Conservation (phyloP, 2,113 vertebrate species). For the Climacteris rufus region DNA sequence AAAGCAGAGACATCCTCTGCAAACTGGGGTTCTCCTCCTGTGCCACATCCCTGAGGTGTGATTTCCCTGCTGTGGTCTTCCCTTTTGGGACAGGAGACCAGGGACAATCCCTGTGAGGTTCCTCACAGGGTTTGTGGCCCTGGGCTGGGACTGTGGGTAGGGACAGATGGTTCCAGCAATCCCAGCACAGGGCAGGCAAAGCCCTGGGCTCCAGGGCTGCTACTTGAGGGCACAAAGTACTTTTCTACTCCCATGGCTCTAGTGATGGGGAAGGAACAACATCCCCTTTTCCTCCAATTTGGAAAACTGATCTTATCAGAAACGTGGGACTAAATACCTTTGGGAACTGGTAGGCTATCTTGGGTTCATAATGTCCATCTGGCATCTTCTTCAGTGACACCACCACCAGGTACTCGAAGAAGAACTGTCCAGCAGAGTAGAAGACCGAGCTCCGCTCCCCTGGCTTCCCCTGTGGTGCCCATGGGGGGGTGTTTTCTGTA, state of each 20-base stretch:
- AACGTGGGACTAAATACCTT: slow-evolving; percentile 76
- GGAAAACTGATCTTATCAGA: not conserved
- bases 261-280: not conserved
- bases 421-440: slow-evolving; percentile 82
- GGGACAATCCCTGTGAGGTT: not conserved
- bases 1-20: not conserved
- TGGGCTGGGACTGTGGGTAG: not conserved
- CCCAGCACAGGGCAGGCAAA: not conserved
- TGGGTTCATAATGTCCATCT: slow-evolving; percentile 79
- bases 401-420: slow-evolving; percentile 95
- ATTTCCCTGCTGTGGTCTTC: not conserved
- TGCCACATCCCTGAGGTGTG: not conserved
- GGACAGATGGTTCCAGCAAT: not conserved
- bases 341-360: slow-evolving; percentile 93
- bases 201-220: not conserved
- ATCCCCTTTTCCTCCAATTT: not conserved
- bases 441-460: slow-evolving; percentile 40
- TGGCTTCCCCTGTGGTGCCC: not conserved
- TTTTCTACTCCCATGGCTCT: not conserved
- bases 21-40: not conserved
- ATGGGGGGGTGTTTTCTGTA: not conserved
- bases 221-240: too few relatives aligned
- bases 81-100: not conserved
- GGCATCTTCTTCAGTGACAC: slow-evolving; percentile 82
- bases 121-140: not conserved